A percentile compares a stretch with the other conserved stretches of the same genome.
Evolutionary conservation across 2,888 invertebrate species (phyloP).

Genomic region (Agrypnus murinus): DNA sequence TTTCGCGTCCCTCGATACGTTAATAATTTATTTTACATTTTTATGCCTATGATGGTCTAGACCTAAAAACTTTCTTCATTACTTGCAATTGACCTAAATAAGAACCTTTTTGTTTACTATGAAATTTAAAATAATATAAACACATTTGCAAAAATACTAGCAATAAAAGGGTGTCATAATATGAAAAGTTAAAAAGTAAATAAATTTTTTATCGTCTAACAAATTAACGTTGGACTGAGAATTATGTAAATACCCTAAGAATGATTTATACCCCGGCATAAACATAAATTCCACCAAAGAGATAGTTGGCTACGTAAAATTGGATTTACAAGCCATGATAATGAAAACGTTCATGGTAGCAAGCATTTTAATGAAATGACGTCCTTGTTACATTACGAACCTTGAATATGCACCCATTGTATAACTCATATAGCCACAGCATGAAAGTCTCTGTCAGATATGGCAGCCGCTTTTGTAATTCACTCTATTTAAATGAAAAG

Average conservation of each 20-base stretch:
- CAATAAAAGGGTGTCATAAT: not conserved
- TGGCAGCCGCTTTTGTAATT: conserved; percentile 23
- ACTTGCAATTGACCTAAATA: conserved; percentile 5
- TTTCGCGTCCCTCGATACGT: not conserved
- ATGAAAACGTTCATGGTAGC: conserved; percentile 33
- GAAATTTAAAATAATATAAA: too few relatives aligned
- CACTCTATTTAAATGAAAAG: conserved; percentile 19
- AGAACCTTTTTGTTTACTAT: not conserved
- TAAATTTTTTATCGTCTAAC: conserved; percentile 7
- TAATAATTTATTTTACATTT: conserved; percentile 19
- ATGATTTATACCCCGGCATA: conserved; percentile 37
- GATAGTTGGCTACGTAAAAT: conserved; percentile 38
- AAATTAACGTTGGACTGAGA: conserved; percentile 31
- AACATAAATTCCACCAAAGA: conserved; percentile 40
- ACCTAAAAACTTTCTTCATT: not conserved
- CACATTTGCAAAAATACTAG: too few relatives aligned
- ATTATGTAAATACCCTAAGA: conserved; percentile 36
- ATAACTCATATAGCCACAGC: not conserved
- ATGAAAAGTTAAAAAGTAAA: not conserved
- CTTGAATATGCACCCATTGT: conserved; percentile 38
- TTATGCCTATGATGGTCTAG: conserved; percentile 11
- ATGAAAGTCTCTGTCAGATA: conserved; percentile 21
- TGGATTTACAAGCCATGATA: conserved; percentile 41
- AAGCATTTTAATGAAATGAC: conserved; percentile 32
- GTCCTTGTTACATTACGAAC: conserved; percentile 29